Percentiles rank a stretch among this genome's conserved stretches.
Evolutionary conservation across 2,888 invertebrate species (phyloP).

Genomic region (Ashinkailepas kermadecensis): DNA sequence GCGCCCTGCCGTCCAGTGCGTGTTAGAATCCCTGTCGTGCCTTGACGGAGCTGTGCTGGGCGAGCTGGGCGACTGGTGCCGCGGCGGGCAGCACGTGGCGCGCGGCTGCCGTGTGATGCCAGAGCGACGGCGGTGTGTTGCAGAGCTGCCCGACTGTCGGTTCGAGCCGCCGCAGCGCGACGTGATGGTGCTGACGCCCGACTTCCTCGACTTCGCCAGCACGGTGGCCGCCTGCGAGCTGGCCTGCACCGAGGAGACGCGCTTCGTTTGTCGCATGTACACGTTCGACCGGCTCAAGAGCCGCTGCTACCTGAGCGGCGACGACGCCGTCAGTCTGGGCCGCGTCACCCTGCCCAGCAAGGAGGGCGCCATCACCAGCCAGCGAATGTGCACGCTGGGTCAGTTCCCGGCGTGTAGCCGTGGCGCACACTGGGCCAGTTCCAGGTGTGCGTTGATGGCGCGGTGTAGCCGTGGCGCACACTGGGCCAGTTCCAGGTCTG

Average conservation of each 20-base stretch:
- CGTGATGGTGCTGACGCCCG: constrained; percentile 40
- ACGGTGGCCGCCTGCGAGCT: constrained; percentile 43
- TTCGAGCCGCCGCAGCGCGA: constrained; percentile 41
- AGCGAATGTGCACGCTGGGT: constrained; percentile 10
- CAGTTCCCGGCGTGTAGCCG: neutral
- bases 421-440: too few relatives aligned
- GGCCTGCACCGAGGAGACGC: constrained; percentile 42
- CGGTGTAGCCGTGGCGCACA: too few relatives aligned
- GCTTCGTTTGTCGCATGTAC: constrained; percentile 44
- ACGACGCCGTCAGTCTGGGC: constrained; percentile 41
- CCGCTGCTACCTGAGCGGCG: constrained; percentile 44
- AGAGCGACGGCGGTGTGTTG: neutral
- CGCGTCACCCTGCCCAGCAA: constrained; percentile 32
- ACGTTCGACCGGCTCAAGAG: constrained; percentile 32
- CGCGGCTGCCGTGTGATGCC: too few relatives aligned
- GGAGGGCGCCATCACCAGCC: constrained; percentile 36
- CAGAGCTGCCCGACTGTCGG: constrained; percentile 44
- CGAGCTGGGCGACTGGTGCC: too few relatives aligned
- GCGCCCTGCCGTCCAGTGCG: too few relatives aligned
- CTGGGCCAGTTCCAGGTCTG: too few relatives aligned
- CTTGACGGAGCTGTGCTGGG: too few relatives aligned
- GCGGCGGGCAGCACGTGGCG: too few relatives aligned
- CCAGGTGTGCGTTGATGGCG: too few relatives aligned
- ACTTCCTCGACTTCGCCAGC: constrained; percentile 44
- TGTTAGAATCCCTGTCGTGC: too few relatives aligned